phyloP scores from a whole-genome alignment of 2,113 vertebrate genomes.

The Ptychochromis oligacanthus region DNA sequence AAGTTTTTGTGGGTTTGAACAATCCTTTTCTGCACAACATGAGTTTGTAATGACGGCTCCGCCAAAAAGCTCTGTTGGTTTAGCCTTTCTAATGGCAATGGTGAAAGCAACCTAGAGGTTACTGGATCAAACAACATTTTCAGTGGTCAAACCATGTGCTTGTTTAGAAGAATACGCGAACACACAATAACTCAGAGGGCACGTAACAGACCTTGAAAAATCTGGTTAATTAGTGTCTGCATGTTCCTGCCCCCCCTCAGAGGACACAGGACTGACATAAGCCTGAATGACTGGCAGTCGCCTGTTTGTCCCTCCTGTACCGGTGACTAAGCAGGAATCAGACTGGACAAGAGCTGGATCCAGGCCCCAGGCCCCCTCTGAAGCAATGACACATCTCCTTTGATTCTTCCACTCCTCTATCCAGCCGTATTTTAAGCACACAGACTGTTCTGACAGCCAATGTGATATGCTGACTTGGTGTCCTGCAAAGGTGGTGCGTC shows the following conservation, averaged over 20 bases:
- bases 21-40: conserved; percentile 46
- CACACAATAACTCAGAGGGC: conserved; percentile 2
- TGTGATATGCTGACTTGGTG: conserved; percentile 46
- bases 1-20: conserved; percentile 48
- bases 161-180: conserved; percentile 25
- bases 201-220: neutral
- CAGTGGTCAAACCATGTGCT: neutral
- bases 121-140: neutral
- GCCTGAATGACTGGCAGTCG: conserved; percentile 12
- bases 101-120: conserved; percentile 18
- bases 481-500: conserved; percentile 51
- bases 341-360: conserved; percentile 53
- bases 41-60: conserved; percentile 47
- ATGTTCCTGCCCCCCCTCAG: neutral
- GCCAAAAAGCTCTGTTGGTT: conserved; percentile 11
- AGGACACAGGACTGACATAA: neutral
- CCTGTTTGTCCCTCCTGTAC: conserved; percentile 19
- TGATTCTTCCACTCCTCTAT: conserved; percentile 11
- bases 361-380: conserved; percentile 41
- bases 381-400: conserved; percentile 67
- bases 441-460: neutral
- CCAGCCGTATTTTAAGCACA: conserved; percentile 3
- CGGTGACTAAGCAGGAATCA: conserved; percentile 76
- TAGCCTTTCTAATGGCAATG: conserved; percentile 36
- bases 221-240: conserved; percentile 7